Evolutionary conservation across 2,797 vertebrate species (phyloP).

Genomic region (Todus mexicanus): DNA sequence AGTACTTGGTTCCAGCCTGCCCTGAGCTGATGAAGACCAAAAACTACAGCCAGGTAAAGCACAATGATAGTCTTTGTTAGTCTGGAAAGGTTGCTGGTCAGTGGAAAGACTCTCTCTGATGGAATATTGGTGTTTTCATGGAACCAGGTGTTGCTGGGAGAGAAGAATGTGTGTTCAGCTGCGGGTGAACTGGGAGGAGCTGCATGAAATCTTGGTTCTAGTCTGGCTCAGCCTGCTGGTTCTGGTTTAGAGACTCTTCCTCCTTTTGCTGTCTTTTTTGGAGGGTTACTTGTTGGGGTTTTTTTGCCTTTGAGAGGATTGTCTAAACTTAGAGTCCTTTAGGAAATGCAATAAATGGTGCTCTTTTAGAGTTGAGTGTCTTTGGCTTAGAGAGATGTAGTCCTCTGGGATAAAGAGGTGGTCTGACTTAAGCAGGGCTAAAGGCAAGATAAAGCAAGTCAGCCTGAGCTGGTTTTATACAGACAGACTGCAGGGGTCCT

Average conservation of each 20-base stretch:
- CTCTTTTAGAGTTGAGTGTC: neutral
- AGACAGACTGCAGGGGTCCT: neutral
- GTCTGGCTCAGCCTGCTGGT: neutral
- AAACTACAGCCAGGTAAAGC: neutral
- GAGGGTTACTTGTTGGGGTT: neutral
- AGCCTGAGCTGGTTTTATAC: neutral
- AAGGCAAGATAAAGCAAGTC: neutral
- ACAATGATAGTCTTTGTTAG: rapidly evolving
- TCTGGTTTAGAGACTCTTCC: neutral
- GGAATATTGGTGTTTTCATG: neutral
- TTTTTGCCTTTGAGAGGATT: neutral
- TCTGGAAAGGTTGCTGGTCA: neutral
- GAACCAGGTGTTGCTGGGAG: neutral
- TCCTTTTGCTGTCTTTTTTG: neutral
- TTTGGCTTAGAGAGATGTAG: neutral
- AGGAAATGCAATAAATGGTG: neutral
- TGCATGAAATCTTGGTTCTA: neutral
- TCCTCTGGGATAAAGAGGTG: neutral
- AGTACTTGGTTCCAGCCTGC: neutral
- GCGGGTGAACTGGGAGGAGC: neutral
- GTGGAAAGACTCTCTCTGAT: neutral
- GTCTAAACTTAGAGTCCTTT: neutral
- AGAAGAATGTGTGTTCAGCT: neutral
- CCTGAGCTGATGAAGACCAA: neutral
- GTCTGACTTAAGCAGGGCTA: neutral